Conservation (phyloP, 2,113 vertebrate genomes). For the Marcusenius ussheri region DNA sequence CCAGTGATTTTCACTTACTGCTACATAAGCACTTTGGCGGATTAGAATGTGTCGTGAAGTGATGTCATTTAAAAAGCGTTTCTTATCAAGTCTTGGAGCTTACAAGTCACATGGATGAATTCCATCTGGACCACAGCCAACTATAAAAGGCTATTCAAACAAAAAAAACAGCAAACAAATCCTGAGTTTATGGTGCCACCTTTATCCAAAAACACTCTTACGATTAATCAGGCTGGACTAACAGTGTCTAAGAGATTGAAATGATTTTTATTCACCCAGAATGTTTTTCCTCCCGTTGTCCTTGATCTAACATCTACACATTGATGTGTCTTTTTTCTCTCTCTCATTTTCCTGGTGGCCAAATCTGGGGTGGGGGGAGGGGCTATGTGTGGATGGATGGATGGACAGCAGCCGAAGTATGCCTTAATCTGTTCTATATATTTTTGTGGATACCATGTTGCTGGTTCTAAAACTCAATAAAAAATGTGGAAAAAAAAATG, state of each 20-base stretch:
- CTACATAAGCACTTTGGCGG: slow-evolving; percentile 34
- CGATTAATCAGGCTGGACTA: neutral
- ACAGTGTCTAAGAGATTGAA: slow-evolving; percentile 1
- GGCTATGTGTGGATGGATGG: too few relatives aligned
- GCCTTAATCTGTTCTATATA: too few relatives aligned
- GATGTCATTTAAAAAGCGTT: neutral
- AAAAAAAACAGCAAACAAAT: slow-evolving; percentile 7
- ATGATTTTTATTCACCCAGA: slow-evolving; percentile 7
- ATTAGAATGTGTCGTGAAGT: neutral
- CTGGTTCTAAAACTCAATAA: too few relatives aligned
- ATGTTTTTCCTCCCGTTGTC: slow-evolving; percentile 20
- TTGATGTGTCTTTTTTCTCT: too few relatives aligned
- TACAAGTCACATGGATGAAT: neutral
- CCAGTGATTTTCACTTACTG: slow-evolving; percentile 26
- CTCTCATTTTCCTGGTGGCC: too few relatives aligned
- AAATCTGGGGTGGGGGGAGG: too few relatives aligned
- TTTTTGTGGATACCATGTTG: too few relatives aligned
- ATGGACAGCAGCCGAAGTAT: too few relatives aligned
- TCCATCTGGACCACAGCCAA: neutral
- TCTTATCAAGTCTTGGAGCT: neutral
- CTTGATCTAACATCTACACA: neutral
- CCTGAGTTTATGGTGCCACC: neutral
- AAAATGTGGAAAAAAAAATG: too few relatives aligned
- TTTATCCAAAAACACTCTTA: neutral
- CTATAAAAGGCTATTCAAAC: slow-evolving; percentile 26